Evolutionary conservation across 2,113 vertebrate genomes (phyloP), one percentile per base, ranked within the genome.

Genomic region (Peromyscus maniculatus): DNA sequence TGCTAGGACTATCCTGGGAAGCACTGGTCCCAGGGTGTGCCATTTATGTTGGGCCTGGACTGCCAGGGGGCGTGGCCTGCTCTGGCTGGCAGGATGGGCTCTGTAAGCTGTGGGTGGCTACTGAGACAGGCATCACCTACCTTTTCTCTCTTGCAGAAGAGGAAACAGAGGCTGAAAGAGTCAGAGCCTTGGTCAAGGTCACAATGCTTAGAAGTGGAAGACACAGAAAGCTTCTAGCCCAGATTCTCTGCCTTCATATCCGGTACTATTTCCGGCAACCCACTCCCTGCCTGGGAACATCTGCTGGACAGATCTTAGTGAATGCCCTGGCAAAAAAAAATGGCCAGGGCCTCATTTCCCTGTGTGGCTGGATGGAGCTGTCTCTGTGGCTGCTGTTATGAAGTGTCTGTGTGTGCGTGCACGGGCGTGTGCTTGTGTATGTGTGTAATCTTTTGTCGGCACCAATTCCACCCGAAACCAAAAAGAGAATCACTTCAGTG

Each of bases 401-500:
- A 92, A 95, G 31, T 39, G 86, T 83, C 75, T 36, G 84, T 22
- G 43, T 11, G 21, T 12, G 43, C 10, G 9, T 31, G 46, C 36
- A 5, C 12, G 19, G n/a, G 28, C 52, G 66, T 87, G 46, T 57
- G 31, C 82, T 43, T 43, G 21, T 59, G 84, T 39, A 39, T 92
- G 75, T 90, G 79, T 74, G 59, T 26, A 91, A 91, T 39, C 95
- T 97, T 97, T 97, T 98, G 97, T 94, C 97, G 94, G 86, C 97
- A 95, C 86, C 97, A 96, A 94, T 93, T 96, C 95, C 96, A 79
- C 92, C 95, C 98, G 89, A 96, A 98, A 93, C 66, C 95, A 96
- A 92, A 98, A 96, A 71, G 97, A 97, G 97, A 97, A 96, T 92
- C 98, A 98, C 84, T 87, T 97, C 71, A 19, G 91, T 95, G 96